Conservation (phyloP, 2,888 invertebrate genomes). For the Hydrotaea cyrtoneurina region DNA sequence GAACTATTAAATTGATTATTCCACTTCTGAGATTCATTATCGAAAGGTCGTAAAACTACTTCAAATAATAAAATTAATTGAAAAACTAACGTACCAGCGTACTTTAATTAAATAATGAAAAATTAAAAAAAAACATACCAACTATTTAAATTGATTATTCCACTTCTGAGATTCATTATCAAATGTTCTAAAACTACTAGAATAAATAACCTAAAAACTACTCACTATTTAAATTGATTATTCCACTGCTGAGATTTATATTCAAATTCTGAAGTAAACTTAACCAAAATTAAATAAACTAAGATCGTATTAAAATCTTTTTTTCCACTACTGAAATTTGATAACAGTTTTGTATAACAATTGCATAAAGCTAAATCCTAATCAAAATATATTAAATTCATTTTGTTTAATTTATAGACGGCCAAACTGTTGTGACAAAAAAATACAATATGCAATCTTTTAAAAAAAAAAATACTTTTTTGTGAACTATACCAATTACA, state of each 20-base stretch:
- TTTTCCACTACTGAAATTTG: neutral
- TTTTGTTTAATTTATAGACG: no score
- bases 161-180: constrained; percentile 10
- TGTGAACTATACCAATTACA: no score
- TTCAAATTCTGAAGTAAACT: neutral
- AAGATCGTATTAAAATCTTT: neutral
- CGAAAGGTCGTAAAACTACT: no score
- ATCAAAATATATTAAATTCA: no score
- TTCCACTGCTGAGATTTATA: constrained; percentile 38
- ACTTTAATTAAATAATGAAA: no score
- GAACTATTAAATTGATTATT: constrained; percentile 26
- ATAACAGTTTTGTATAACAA: neutral
- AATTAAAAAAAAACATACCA: neutral
- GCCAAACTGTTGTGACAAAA: no score
- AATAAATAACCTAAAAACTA: neutral
- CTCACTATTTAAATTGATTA: constrained; percentile 21
- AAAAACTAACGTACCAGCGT: no score
- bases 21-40: constrained; percentile 32
- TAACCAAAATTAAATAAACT: neutral
- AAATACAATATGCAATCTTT: no score
- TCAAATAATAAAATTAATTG: neutral
- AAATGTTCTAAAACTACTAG: neutral
- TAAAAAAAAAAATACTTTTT: no score
- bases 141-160: constrained; percentile 31
- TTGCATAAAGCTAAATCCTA: no score